These are phyloP conservation scores for Plebejus melissa DNA, from an alignment of 2,888 invertebrate genomes.

Conservation along the genomic window DNA sequence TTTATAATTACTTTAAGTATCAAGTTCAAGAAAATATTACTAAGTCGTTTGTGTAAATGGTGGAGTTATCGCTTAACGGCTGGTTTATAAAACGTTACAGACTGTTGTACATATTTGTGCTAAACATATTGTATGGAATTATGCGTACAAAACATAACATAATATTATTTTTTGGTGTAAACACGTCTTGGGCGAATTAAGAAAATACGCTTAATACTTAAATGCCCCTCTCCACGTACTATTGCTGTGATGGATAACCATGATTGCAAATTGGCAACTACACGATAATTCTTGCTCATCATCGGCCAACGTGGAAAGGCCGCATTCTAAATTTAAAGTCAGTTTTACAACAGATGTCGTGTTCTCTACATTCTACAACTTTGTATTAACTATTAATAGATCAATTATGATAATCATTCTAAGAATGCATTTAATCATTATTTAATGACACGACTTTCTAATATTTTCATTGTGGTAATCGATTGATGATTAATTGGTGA, in stretches of 20 bases:
- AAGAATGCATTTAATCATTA: background rate
- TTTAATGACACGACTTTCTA: conserved; percentile 3
- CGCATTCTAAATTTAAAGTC: background rate
- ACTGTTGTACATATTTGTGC: background rate
- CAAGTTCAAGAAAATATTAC: no score
- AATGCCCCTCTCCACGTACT: no score
- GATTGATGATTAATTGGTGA: background rate
- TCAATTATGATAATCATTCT: background rate
- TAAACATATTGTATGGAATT: no score
- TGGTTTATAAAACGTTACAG: no score
- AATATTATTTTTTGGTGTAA: no score
- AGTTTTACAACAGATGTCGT: background rate
- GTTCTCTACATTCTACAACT: background rate
- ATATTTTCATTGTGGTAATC: background rate
- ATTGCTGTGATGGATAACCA: no score
- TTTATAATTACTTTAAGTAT: no score
- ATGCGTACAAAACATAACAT: no score
- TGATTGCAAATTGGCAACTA: background rate
- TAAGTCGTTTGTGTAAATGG: no score
- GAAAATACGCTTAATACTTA: no score
- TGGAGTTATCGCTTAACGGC: no score
- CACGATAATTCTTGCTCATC: background rate
- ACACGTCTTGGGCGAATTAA: no score
- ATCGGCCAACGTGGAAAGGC: background rate
- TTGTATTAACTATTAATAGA: background rate